Evolutionary conservation across 2,113 vertebrate genomes (phyloP), one percentile per base, ranked within the genome.

Genomic region (Indri indri): DNA sequence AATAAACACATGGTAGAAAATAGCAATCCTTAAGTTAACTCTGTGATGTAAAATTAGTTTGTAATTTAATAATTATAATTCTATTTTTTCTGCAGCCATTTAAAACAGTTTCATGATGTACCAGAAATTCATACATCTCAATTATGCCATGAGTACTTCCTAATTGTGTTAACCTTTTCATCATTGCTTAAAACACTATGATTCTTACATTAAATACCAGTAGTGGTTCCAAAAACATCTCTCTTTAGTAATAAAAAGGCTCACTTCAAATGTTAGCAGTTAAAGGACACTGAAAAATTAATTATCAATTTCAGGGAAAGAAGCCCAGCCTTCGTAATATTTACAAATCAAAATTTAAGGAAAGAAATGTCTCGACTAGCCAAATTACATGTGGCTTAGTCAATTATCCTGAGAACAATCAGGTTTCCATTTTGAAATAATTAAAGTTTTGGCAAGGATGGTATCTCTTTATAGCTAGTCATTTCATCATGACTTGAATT

Each of bases 101-200:
- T 89, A 88, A 94, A 95, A 92, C 0, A 27, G 17, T 94, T 95
- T 88, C n/a, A 92, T 74, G 61, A 54, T 65, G 42, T 73, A 82
- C 70, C 32, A 95, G 74, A 95, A 95, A 94, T 93, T 76, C 74
- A 88, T 61, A 70, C 50, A 85, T 92, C 76, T 88, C 77, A 96
- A 66, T 96, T 97, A 94, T n/a, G 4, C 34, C 37, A 65, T 37
- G 61, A 95, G 87, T 79, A 90, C 61, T 92, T 97, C 95, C 88
- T 97, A 97, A 98, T 97, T 96, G 93, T 96, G 91, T 85, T 97
- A 97, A 97, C 90, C 92, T 98, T 98, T 97, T 74, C 82, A 57
- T 95, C 71, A 88, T 42, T 65, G 76, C 81, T 96, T 59, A 97
- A 95, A 73, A 54, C 81, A 80, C 32, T 34, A 20, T 65, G 66